These are phyloP conservation scores for Hemiscyllium ocellatum DNA, from an alignment of 2,113 vertebrate genomes.

Conservation along the genomic window DNA sequence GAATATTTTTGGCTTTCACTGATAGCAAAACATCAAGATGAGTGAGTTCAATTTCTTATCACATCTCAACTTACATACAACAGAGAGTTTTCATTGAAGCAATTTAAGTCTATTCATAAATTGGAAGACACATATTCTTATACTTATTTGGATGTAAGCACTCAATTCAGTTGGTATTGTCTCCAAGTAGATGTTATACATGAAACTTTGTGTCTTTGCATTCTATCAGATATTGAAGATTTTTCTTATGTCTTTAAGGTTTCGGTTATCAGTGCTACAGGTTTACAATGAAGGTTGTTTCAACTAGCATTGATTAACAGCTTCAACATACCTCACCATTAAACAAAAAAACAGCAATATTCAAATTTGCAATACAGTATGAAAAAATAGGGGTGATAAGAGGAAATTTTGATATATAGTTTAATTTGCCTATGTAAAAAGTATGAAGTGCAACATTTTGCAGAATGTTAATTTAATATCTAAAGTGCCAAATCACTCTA, in stretches of 20 bases:
- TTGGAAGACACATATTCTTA: background rate
- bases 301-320: background rate
- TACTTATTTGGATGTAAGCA: background rate
- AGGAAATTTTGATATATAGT: background rate
- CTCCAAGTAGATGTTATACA: background rate
- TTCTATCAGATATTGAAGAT: background rate
- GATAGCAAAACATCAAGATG: no score
- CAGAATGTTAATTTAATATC: background rate
- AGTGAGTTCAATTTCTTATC: no score
- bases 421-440: background rate
- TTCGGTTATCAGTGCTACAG: background rate
- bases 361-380: background rate
- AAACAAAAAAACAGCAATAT: background rate
- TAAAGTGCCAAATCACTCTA: background rate
- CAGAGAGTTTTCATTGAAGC: background rate
- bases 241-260: background rate
- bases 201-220: no score
- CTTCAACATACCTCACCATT: background rate
- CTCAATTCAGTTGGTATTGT: background rate
- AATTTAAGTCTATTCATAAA: background rate
- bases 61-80: background rate
- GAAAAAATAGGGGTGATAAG: background rate
- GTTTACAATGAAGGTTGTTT: background rate
- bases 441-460: background rate
- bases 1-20: no score